Conservation (phyloP, 2,797 vertebrate genomes). For the Argya squamiceps region DNA sequence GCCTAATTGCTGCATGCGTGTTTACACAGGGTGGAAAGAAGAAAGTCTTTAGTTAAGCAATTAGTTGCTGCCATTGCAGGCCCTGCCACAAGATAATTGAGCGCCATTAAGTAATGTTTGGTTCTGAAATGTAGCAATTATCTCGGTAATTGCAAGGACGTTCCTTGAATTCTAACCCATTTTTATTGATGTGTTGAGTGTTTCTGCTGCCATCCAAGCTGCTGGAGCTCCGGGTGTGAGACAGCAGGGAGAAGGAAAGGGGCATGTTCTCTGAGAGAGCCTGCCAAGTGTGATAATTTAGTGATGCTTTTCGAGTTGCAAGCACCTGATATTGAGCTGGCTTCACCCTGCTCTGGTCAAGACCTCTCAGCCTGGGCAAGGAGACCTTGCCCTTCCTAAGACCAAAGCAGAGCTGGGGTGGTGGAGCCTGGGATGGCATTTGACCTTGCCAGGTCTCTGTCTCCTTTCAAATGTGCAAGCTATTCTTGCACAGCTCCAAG, state of each 20-base stretch:
- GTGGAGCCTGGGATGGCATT: background rate
- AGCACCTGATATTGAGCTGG: background rate
- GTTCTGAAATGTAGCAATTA: constrained; percentile 66
- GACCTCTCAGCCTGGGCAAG: background rate
- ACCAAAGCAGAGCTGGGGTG: background rate
- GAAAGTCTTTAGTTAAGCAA: constrained; percentile 56
- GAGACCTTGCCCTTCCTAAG: background rate
- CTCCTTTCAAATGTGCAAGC: background rate
- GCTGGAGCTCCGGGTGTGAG: background rate
- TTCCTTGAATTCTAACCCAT: constrained; percentile 44
- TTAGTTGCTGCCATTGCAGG: constrained; percentile 61
- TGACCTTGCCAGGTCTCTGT: background rate
- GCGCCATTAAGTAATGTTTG: constrained; percentile 41
- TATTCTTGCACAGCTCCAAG: background rate
- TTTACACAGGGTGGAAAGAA: constrained; percentile 44
- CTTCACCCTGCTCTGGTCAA: background rate
- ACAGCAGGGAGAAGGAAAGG: background rate
- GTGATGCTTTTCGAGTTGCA: background rate
- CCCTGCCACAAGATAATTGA: constrained; percentile 61
- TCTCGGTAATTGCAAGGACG: constrained; percentile 22
- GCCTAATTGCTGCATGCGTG: background rate
- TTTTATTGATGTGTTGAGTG: background rate
- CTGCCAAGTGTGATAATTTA: background rate
- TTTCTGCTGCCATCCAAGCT: background rate
- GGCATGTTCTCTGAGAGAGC: background rate